A percentile compares a stretch with the other conserved stretches of the same genome.
These are phyloP conservation scores for Ochropacha duplaris DNA, from an alignment of 2,888 invertebrate species.

Conservation along the genomic window DNA sequence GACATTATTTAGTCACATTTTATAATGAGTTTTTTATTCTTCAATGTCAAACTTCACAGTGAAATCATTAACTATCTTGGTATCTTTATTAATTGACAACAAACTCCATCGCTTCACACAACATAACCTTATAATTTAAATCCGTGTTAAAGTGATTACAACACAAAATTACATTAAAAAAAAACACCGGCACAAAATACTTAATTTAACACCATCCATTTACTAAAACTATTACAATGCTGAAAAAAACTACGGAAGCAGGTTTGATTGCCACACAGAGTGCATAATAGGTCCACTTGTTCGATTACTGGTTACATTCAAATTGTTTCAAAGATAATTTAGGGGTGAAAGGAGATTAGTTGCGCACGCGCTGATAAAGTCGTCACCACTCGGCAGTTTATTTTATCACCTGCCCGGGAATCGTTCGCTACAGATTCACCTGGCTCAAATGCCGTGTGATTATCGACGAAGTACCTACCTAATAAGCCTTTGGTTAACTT, in stretches of 20 bases:
- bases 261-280: conserved; percentile 56
- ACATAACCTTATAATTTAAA: conserved; percentile 7
- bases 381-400: conserved; percentile 43
- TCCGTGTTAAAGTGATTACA: conserved; percentile 22
- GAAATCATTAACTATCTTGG: background rate
- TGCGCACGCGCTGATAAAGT: conserved; percentile 72
- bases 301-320: conserved; percentile 40
- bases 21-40: background rate
- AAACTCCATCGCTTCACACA: conserved; percentile 20
- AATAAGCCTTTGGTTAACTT: conserved; percentile 29
- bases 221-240: conserved; percentile 39
- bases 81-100: conserved; percentile 1
- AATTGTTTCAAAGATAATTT: conserved; percentile 49
- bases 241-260: conserved; percentile 56
- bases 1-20: background rate
- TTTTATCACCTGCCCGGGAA: conserved; percentile 60
- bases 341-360: conserved; percentile 59
- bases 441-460: conserved; percentile 51
- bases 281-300: conserved; percentile 41
- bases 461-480: conserved; percentile 19
- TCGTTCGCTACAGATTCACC: conserved; percentile 44
- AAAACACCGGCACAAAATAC: conserved; percentile 54
- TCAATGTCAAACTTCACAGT: background rate
- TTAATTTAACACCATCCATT: conserved; percentile 69
- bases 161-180: conserved; percentile 22